These are phyloP conservation scores for Drosophila helvetica DNA, from an alignment of 2,888 invertebrate species.

Conservation along the genomic window DNA sequence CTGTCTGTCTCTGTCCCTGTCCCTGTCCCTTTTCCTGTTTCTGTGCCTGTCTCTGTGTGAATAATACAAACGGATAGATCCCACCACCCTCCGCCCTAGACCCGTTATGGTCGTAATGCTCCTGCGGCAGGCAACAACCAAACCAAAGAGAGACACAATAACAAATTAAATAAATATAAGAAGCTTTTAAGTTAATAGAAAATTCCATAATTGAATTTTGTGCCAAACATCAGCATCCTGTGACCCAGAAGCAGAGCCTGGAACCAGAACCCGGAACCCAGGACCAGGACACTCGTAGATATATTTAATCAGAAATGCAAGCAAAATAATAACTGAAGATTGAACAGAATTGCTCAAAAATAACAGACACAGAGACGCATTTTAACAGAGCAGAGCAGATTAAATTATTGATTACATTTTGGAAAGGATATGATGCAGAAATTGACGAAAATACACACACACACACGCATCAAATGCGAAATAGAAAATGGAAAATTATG, in stretches of 20 bases:
- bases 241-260: not conserved
- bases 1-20: not conserved
- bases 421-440: not conserved
- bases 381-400: not conserved
- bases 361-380: constrained; percentile 1
- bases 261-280: not conserved
- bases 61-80: constrained; percentile 49
- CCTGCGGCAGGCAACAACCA: constrained; percentile 27
- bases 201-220: constrained; percentile 71
- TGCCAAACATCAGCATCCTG: constrained; percentile 24
- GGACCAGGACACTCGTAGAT: constrained; percentile 10
- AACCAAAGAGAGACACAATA: constrained; percentile 51
- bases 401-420: constrained; percentile 28
- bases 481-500: no score
- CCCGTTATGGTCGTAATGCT: not conserved
- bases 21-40: not conserved
- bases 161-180: constrained; percentile 79
- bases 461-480: not conserved
- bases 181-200: constrained; percentile 76
- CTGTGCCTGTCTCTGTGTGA: constrained; percentile 22
- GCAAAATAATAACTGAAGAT: constrained; percentile 36
- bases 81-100: constrained; percentile 1
- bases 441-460: not conserved
- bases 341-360: constrained; percentile 1
- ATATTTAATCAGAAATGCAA: constrained; percentile 37